phyloP scores from a whole-genome alignment of 2,113 vertebrate species.

The Pteropus alecto region DNA sequence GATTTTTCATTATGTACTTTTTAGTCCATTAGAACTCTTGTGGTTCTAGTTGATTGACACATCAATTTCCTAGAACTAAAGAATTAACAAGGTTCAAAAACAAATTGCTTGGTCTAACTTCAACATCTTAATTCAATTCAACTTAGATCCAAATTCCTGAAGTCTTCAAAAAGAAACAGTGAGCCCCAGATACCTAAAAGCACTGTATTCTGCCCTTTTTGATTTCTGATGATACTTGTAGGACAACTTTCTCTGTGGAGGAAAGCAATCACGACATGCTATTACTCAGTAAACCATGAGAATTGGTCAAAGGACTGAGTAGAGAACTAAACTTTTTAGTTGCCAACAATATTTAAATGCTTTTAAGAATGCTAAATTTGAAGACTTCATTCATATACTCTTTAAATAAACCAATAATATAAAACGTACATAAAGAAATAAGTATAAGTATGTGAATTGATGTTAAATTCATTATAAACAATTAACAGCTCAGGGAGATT shows the following conservation, averaged over 20 bases:
- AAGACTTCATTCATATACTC: background rate
- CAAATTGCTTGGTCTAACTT: background rate
- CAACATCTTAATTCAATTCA: constrained; percentile 13
- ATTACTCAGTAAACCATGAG: background rate
- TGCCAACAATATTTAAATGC: constrained; percentile 9
- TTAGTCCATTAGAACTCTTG: background rate
- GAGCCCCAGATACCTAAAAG: background rate
- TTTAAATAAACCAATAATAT: constrained; percentile 51
- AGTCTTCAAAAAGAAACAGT: background rate
- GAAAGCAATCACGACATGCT: background rate
- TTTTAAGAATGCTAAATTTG: constrained; percentile 23
- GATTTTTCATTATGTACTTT: constrained; percentile 1
- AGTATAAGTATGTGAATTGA: background rate
- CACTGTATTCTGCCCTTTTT: background rate
- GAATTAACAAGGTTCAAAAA: background rate
- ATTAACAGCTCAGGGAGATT: background rate
- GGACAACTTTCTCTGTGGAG: background rate
- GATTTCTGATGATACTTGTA: background rate
- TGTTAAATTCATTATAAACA: constrained; percentile 58
- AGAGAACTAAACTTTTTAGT: background rate
- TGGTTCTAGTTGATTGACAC: background rate
- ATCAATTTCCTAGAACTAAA: constrained; percentile 9
- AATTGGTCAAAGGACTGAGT: background rate
- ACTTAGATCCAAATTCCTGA: background rate
- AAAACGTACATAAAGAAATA: constrained; percentile 40